These are phyloP conservation scores for Tychaedon coryphoeus DNA, from an alignment of 2,113 vertebrate genomes.

Conservation along the genomic window DNA sequence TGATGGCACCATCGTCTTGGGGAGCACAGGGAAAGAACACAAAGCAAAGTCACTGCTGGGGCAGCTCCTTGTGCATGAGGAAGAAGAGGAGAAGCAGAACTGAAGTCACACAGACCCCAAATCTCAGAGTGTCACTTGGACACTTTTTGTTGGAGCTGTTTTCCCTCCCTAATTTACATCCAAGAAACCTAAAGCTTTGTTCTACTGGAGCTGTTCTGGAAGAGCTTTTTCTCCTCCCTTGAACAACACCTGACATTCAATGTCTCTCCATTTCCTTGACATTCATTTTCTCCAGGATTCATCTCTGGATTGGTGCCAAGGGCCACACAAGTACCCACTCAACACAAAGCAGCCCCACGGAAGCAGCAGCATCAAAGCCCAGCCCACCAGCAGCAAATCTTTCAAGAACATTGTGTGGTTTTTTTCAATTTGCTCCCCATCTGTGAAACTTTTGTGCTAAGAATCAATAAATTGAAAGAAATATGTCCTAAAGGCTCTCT, in stretches of 20 bases:
- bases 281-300: neutral
- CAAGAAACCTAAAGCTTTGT: neutral
- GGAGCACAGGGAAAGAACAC: neutral
- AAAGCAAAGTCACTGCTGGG: neutral
- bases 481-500: conserved; percentile 7
- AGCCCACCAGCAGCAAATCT: conserved; percentile 4
- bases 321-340: neutral
- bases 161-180: neutral
- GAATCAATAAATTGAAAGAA: conserved; percentile 33
- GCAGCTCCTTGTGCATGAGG: neutral
- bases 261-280: neutral
- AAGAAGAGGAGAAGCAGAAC: neutral
- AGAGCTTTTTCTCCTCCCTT: neutral
- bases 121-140: neutral
- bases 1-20: conserved; percentile 91
- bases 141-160: neutral
- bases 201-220: neutral
- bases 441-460: conserved; percentile 25
- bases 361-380: conserved; percentile 13
- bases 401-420: neutral
- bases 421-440: conserved; percentile 32
- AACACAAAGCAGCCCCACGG: neutral
- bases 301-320: neutral
- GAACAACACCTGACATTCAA: neutral
- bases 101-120: neutral